Conservation (phyloP, 1,140 invertebrate species). For the Sarcophaga bullata region DNA sequence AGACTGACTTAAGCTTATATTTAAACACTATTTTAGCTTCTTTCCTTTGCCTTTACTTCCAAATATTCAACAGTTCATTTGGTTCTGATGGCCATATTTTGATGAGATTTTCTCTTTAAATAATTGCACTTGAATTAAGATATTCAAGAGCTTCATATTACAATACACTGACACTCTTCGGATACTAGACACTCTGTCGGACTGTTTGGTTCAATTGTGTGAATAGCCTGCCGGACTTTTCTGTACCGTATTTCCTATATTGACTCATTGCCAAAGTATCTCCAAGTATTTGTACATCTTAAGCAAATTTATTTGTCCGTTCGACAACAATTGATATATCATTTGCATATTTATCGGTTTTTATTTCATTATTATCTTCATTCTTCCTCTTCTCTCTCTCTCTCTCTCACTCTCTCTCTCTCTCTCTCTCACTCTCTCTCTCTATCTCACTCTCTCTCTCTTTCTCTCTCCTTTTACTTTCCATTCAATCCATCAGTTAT, state of each 20-base stretch:
- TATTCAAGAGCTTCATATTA: not conserved
- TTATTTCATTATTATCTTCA: conserved; percentile 8
- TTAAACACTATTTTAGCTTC: too few species aligned
- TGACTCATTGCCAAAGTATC: not conserved
- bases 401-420: too few species aligned
- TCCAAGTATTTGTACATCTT: not conserved
- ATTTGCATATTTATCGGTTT: conserved; percentile 15
- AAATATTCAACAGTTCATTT: too few species aligned
- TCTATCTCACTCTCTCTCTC: too few species aligned
- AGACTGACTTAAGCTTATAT: too few species aligned
- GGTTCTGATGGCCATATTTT: too few species aligned
- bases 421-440: too few species aligned
- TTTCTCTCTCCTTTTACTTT: too few species aligned
- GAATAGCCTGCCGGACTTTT: not conserved
- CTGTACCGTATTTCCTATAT: not conserved
- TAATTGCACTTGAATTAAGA: too few species aligned
- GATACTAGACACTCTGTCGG: not conserved
- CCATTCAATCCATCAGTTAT: too few species aligned
- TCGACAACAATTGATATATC: not conserved
- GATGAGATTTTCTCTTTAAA: too few species aligned
- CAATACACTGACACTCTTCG: not conserved
- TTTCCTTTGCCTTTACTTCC: too few species aligned
- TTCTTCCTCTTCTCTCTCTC: not conserved
- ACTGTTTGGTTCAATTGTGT: not conserved
- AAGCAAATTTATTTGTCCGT: not conserved